These are phyloP conservation scores for Aldabrachelys gigantea DNA, from an alignment of 2,113 vertebrate genomes.

Conservation along the genomic window DNA sequence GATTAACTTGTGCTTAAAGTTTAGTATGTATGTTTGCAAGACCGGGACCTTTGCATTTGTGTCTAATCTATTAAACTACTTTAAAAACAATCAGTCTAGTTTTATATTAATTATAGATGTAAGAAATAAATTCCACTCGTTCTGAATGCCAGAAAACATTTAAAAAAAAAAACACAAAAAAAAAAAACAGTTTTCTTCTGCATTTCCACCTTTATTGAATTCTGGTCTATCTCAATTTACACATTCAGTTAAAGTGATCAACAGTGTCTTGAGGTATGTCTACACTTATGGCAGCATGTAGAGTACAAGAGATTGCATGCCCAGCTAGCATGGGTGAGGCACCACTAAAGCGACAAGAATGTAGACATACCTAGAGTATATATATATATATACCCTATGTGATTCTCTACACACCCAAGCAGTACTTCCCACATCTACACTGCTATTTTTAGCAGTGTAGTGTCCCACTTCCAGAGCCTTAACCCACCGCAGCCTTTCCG, in stretches of 20 bases:
- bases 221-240: not conserved
- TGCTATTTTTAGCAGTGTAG: not conserved
- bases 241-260: not conserved
- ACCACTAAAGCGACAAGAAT: not conserved
- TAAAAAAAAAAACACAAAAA: too few species aligned
- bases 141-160: not conserved
- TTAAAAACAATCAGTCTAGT: not conserved
- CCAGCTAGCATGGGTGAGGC: not conserved
- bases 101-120: not conserved
- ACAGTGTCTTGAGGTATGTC: too few species aligned
- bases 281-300: not conserved
- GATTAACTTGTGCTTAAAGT: not conserved
- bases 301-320: not conserved
- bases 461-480: not conserved
- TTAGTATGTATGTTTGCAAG: not conserved
- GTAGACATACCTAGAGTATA: not conserved
- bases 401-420: not conserved
- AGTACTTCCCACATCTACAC: not conserved
- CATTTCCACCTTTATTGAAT: not conserved
- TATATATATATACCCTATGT: not conserved
- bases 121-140: not conserved
- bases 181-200: not conserved
- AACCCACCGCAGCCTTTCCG: not conserved
- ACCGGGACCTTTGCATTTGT: not conserved
- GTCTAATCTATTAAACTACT: not conserved